These are phyloP conservation scores for Piscicola geometra DNA, from an alignment of 2,888 invertebrate species.

Conservation along the genomic window DNA sequence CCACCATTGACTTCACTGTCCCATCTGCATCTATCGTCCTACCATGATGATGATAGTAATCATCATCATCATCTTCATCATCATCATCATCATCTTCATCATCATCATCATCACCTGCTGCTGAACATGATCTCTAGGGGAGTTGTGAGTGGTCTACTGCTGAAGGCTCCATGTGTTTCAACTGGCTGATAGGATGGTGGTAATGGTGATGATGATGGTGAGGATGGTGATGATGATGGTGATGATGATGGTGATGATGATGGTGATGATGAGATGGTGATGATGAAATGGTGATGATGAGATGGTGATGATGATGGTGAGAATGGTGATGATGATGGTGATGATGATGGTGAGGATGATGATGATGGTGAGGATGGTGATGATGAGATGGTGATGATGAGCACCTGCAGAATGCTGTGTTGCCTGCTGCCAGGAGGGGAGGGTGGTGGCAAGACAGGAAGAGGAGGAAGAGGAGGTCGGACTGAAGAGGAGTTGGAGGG, in stretches of 20 bases:
- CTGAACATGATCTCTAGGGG: constrained; percentile 26
- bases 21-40: constrained; percentile 38
- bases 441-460: too few species aligned
- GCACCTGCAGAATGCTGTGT: too few species aligned
- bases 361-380: too few species aligned
- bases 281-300: too few species aligned
- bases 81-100: neutral
- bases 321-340: too few species aligned
- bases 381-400: too few species aligned
- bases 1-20: constrained; percentile 35
- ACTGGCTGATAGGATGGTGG: constrained; percentile 10
- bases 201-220: neutral
- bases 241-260: neutral
- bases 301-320: too few species aligned
- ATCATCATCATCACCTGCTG: neutral
- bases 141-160: constrained; percentile 17
- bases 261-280: constrained; percentile 19
- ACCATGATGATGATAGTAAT: neutral
- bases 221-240: neutral
- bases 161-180: neutral
- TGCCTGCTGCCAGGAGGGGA: too few species aligned
- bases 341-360: too few species aligned
- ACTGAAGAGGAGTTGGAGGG: too few species aligned
- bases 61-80: neutral
- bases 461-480: too few species aligned